These are phyloP conservation scores for Microtus richardsoni DNA, from an alignment of 2,113 vertebrate species.

Conservation along the genomic window DNA sequence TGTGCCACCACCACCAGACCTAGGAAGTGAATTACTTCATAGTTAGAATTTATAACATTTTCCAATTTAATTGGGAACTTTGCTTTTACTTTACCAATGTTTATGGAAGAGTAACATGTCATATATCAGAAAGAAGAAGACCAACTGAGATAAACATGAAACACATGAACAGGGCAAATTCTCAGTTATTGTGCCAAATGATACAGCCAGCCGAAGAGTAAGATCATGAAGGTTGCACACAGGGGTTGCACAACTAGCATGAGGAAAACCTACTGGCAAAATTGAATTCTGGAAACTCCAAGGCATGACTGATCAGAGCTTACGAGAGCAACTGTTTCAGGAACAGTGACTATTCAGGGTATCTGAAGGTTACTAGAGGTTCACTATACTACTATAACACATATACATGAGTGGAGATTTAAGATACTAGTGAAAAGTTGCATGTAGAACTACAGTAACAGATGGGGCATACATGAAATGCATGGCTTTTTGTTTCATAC, in stretches of 20 bases:
- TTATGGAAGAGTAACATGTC: background rate
- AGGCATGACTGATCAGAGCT: background rate
- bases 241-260: background rate
- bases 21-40: background rate
- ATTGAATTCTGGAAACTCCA: background rate
- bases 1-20: background rate
- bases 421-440: background rate
- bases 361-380: background rate
- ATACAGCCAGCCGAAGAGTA: accelerated
- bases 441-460: background rate
- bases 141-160: background rate
- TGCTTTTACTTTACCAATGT: background rate
- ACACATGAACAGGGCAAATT: background rate
- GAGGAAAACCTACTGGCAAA: background rate
- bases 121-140: background rate
- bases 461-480: background rate
- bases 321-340: background rate
- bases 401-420: too few species aligned
- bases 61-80: background rate
- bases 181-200: background rate
- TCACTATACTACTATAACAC: background rate
- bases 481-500: background rate
- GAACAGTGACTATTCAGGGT: background rate
- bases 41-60: constrained; percentile 27
- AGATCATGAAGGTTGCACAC: background rate